Conservation (phyloP, 2,113 vertebrate species). For the Tyto alba region DNA sequence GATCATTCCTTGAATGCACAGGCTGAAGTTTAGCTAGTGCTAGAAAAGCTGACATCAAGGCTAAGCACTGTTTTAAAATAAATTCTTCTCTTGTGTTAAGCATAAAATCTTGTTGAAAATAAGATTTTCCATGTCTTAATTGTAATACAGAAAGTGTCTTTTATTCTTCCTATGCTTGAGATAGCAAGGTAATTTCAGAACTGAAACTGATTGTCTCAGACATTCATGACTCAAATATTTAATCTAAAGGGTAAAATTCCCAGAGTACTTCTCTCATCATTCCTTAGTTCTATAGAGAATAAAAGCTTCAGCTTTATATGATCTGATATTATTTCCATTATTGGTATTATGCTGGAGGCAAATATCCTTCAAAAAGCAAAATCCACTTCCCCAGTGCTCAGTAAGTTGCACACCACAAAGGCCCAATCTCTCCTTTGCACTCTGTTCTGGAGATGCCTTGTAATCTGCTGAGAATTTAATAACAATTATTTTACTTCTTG, state of each 20-base stretch:
- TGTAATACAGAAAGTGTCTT: slow-evolving; percentile 69
- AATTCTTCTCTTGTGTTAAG: slow-evolving; percentile 1
- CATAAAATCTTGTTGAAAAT: slow-evolving; percentile 67
- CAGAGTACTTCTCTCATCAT: slow-evolving; percentile 71
- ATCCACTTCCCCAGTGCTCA: slow-evolving; percentile 41
- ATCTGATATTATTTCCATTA: slow-evolving; percentile 83
- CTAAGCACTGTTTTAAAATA: not conserved
- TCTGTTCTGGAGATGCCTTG: slow-evolving; percentile 31
- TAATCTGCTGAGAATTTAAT: slow-evolving; percentile 72
- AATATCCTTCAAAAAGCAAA: slow-evolving; percentile 74
- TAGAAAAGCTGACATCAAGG: slow-evolving; percentile 21
- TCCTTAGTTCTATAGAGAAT: slow-evolving; percentile 71
- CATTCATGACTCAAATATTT: slow-evolving; percentile 79
- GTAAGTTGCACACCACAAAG: slow-evolving; percentile 35
- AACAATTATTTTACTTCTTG: slow-evolving; percentile 65
- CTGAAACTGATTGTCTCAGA: slow-evolving; percentile 75
- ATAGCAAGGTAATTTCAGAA: slow-evolving; percentile 78
- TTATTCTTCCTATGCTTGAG: slow-evolving; percentile 74
- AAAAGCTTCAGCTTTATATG: slow-evolving; percentile 75
- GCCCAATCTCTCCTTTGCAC: slow-evolving; percentile 38
- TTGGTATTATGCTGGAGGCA: slow-evolving; percentile 77
- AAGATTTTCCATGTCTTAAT: slow-evolving; percentile 74
- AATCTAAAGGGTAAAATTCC: slow-evolving; percentile 79
- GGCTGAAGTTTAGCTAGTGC: not conserved
- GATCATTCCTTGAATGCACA: accelerated